These are phyloP conservation scores for Sinocyclocheilus grahami DNA, from an alignment of 2,113 vertebrate genomes.

Conservation along the genomic window DNA sequence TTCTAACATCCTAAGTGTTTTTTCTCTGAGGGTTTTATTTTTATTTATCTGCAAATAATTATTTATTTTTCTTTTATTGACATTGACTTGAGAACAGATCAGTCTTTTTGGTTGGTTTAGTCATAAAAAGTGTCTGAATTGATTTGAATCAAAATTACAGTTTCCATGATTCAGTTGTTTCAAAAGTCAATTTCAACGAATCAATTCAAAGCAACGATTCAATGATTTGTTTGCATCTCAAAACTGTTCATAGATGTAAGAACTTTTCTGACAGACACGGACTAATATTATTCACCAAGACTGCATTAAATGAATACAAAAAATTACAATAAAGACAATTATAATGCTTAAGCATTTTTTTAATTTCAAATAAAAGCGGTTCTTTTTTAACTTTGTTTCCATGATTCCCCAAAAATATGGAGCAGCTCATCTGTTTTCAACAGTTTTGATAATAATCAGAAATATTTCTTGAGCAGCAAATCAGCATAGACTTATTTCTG, in stretches of 20 bases:
- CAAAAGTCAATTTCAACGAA: not conserved
- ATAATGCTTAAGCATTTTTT: no score
- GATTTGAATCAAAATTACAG: not conserved
- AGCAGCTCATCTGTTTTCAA: no score
- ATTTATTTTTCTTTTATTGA: not conserved
- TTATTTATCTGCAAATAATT: not conserved
- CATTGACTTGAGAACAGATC: not conserved
- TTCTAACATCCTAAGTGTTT: no score
- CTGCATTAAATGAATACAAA: not conserved
- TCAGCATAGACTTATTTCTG: no score
- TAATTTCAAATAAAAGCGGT: no score
- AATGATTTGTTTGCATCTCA: not conserved
- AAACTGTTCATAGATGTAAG: no score
- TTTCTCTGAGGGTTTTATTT: not conserved
- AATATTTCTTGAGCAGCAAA: no score
- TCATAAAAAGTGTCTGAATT: not conserved
- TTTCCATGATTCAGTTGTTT: not conserved
- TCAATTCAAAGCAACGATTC: not conserved
- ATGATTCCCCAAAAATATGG: no score
- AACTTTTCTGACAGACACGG: no score
- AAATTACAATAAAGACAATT: not conserved
- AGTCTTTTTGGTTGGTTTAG: not conserved
- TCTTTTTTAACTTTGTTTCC: no score
- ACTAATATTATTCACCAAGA: not conserved
- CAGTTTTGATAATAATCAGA: no score